Conservation (phyloP, 2,888 invertebrate genomes). For the Tachystola acroxantha region DNA sequence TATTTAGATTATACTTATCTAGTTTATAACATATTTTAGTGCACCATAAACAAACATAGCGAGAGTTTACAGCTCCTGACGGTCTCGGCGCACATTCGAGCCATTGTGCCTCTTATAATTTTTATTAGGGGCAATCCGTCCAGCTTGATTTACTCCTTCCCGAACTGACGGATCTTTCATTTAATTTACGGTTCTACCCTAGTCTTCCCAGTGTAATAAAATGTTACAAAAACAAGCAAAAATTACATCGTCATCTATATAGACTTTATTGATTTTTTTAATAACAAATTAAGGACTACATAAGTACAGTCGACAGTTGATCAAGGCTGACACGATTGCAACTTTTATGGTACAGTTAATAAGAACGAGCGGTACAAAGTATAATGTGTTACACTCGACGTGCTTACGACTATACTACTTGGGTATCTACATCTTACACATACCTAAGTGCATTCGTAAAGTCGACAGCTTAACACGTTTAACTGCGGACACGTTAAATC, state of each 20-base stretch:
- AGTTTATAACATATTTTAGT: conserved; percentile 78
- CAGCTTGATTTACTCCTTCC: conserved; percentile 76
- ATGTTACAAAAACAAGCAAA: conserved; percentile 70
- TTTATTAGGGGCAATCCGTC: conserved; percentile 78
- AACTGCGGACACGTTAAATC: no score
- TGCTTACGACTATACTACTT: no score
- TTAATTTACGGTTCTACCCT: conserved; percentile 74
- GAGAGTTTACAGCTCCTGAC: conserved; percentile 73
- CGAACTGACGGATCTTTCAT: conserved; percentile 76
- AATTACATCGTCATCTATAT: conserved; percentile 46
- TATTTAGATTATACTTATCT: conserved; percentile 76
- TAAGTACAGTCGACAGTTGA: no score
- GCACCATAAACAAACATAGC: conserved; percentile 77
- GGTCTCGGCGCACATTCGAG: conserved; percentile 67
- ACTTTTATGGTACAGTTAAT: no score
- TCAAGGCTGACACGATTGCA: no score
- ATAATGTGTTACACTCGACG: no score
- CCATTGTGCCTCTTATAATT: conserved; percentile 78
- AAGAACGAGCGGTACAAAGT: no score
- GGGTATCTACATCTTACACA: no score
- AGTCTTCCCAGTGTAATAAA: conserved; percentile 69
- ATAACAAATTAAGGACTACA: conserved; percentile 4
- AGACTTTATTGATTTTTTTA: conserved; percentile 15
- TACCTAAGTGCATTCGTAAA: no score
- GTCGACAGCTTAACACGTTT: no score